Percentiles rank a stretch among this genome's conserved stretches.
Evolutionary conservation across 2,113 vertebrate genomes (phyloP).

Genomic region (Chaetura pelagica): DNA sequence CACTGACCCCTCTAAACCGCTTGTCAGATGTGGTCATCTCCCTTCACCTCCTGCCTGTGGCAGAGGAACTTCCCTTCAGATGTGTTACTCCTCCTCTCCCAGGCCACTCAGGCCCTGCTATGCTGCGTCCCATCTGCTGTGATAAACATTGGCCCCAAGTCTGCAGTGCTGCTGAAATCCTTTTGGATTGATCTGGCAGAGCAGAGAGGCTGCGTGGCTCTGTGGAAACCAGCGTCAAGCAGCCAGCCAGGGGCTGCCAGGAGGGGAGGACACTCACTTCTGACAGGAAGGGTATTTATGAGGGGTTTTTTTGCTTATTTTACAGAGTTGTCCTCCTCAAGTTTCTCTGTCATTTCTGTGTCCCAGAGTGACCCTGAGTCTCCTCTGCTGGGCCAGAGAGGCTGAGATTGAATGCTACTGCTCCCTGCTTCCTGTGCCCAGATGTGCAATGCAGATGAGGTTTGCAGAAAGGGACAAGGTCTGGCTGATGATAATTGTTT

Average conservation of each 20-base stretch:
- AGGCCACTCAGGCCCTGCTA: no score
- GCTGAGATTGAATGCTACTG: neutral
- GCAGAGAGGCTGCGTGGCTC: fast-evolving
- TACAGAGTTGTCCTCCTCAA: neutral
- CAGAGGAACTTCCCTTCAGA: neutral
- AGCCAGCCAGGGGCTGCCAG: fast-evolving
- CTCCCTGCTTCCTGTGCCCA: neutral
- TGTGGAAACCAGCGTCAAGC: neutral
- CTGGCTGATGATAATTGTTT: neutral
- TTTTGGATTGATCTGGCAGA: neutral
- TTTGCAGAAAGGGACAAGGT: neutral
- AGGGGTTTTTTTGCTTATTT: no score
- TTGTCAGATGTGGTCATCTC: neutral
- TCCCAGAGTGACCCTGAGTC: neutral
- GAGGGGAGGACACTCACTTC: fast-evolving
- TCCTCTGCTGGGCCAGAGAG: neutral
- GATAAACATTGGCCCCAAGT: neutral
- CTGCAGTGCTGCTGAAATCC: neutral
- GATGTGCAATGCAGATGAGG: neutral
- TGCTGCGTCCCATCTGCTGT: neutral
- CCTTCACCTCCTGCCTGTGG: neutral
- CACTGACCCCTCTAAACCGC: neutral
- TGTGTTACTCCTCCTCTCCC: fast-evolving
- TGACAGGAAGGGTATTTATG: neutral
- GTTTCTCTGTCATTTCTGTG: neutral